These are phyloP conservation scores for Cydia amplana DNA, from an alignment of 1,140 invertebrate genomes.

Conservation along the genomic window DNA sequence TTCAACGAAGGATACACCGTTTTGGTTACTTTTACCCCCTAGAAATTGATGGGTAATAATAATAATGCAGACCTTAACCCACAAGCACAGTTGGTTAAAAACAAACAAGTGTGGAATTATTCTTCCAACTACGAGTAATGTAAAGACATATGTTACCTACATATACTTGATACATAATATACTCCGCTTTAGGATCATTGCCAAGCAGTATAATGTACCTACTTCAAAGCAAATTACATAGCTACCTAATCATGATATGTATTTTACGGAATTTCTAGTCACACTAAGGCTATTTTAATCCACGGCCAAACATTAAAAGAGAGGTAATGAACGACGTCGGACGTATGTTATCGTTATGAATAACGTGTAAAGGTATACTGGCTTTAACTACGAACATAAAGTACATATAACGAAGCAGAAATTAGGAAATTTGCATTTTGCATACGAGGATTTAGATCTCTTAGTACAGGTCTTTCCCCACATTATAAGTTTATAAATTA, in stretches of 20 bases:
- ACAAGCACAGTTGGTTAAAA: no score
- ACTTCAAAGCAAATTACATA: neutral
- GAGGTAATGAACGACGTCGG: neutral
- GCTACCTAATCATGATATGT: neutral
- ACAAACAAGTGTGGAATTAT: neutral
- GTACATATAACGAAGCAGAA: neutral
- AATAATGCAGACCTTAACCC: no score
- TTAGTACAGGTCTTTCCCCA: no score
- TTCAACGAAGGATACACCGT: no score
- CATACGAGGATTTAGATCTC: no score
- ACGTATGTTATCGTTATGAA: neutral
- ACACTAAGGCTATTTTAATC: neutral
- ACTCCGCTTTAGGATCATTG: constrained; percentile 1
- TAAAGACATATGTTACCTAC: neutral
- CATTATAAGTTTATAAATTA: no score
- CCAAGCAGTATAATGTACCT: neutral
- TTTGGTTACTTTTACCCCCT: no score
- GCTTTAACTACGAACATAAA: neutral
- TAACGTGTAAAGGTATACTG: neutral
- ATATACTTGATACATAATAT: no score
- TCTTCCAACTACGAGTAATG: neutral
- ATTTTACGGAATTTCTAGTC: constrained; percentile 3
- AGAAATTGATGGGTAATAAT: no score
- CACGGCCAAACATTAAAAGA: neutral
- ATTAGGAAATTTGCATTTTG: no score